Evolutionary conservation across 2,113 vertebrate genomes (phyloP), one percentile per base, ranked within the genome.

Genomic region (Haliaeetus leucogaster): DNA sequence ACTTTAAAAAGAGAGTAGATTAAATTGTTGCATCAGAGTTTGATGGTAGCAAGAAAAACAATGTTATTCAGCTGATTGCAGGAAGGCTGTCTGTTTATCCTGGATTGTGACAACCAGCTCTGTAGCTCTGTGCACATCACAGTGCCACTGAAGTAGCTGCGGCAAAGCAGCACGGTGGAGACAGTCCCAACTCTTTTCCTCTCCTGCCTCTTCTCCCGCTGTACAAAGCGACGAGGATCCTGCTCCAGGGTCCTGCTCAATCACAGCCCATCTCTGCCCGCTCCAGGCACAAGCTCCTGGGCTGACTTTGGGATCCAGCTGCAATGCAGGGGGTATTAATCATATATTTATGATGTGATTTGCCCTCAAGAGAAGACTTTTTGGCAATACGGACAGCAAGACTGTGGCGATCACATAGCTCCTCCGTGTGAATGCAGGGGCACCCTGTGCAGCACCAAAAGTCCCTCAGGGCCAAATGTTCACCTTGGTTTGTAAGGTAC

Each of bases 21-120:
- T 95, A 92, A 96, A 76, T 78, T 59, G 40, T 92, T 94, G 79
- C 65, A 77, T 93, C 42, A 45, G 47, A 86, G 70, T 78, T 94
- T 86, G 68, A 52, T 76, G 85, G 76, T 47, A 42, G 40, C 70
- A 76, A 90, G 72, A 61, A 73, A 94, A 94, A 78, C 55, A 76
- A 26, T 43, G 36, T 47, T 72, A 68, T 63, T 68, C 70, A 87
- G 47, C n/a, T 80, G 84, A 84, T 47, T 68, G 42, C 40, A 36
- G 85, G 77, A 42, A 82, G 91, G 67, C 11, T 78, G 13, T 56
- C 26, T 86, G 38, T 45, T 86, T 56, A 86, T 52, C 58, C 40
- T 55, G 66, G 55, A 62, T 65, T 43, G 50, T 45, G 53, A 18
- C 25, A 52, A 43, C 32, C 34, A 27, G 23, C 42, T 81, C 52